phyloP scores from a whole-genome alignment of 2,888 invertebrate species.

The Melipona bicolor region DNA sequence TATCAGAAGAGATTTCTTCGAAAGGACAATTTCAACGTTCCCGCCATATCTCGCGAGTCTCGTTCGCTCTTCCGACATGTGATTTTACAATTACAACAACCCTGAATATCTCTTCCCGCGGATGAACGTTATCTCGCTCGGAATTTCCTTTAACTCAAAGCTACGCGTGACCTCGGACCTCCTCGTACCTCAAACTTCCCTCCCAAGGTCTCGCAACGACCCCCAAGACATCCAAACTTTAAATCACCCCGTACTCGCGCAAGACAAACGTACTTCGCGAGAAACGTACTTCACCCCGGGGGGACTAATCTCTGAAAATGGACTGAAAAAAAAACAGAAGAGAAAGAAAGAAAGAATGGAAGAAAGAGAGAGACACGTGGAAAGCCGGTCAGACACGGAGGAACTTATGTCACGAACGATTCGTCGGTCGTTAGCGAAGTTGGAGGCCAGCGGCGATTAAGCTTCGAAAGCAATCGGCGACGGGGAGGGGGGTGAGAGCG shows the following conservation, averaged over 20 bases:
- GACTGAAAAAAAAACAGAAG: neutral
- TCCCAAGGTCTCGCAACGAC: neutral
- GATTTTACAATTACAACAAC: neutral
- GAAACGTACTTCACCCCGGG: neutral
- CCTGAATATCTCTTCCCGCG: neutral
- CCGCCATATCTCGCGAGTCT: neutral
- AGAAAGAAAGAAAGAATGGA: too few relatives aligned
- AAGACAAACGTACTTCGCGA: neutral
- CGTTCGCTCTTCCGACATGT: neutral
- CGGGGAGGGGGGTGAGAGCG: neutral
- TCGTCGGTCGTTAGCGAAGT: constrained; percentile 64
- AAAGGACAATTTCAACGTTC: too few relatives aligned
- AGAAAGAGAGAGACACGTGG: neutral
- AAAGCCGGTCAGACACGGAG: neutral
- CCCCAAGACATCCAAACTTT: neutral
- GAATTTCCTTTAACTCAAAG: neutral
- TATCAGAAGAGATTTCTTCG: too few relatives aligned
- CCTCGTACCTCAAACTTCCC: neutral
- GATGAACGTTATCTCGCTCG: neutral
- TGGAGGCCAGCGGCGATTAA: constrained; percentile 46
- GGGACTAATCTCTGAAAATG: neutral
- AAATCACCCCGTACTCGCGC: neutral
- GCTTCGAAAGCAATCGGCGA: constrained; percentile 22
- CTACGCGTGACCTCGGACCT: neutral
- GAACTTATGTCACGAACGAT: constrained; percentile 38